Percentiles rank a stretch among this genome's conserved stretches.
phyloP scores from a whole-genome alignment of 2,797 vertebrate genomes.

The Bradypodion pumilum region DNA sequence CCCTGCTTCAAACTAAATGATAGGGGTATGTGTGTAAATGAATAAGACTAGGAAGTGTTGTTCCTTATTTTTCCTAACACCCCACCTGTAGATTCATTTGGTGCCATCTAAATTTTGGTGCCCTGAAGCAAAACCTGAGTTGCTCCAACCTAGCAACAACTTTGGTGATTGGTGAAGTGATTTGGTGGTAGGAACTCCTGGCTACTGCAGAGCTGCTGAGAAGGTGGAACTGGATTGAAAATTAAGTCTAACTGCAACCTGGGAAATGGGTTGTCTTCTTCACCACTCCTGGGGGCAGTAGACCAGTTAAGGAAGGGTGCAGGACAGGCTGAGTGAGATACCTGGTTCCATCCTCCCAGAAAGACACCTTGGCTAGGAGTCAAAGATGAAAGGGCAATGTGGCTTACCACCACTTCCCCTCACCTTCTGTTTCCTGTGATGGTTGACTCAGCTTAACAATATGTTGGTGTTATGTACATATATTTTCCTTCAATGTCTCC shows the following conservation, averaged over 20 bases:
- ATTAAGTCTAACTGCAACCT: neutral
- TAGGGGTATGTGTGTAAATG: no score
- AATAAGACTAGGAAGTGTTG: no score
- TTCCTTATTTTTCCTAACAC: no score
- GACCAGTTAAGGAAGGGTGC: neutral
- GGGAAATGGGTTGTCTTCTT: neutral
- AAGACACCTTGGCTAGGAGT: neutral
- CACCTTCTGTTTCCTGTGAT: neutral
- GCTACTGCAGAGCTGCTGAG: neutral
- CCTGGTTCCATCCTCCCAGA: neutral
- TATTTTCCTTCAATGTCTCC: constrained; percentile 59
- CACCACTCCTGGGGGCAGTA: neutral
- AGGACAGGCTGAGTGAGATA: neutral
- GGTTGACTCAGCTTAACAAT: neutral
- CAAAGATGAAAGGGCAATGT: neutral
- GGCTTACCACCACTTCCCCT: no score
- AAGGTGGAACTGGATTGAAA: neutral
- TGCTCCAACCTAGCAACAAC: no score
- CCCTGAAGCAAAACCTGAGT: neutral
- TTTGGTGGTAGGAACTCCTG: neutral
- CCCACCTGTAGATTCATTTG: no score
- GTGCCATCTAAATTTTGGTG: no score
- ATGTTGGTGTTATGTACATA: constrained; percentile 36
- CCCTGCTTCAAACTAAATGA: no score
- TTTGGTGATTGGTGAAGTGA: neutral